Percentiles rank a stretch among this genome's conserved stretches.
Conservation (phyloP, 2,888 invertebrate species). For the Morpho deidamia region DNA sequence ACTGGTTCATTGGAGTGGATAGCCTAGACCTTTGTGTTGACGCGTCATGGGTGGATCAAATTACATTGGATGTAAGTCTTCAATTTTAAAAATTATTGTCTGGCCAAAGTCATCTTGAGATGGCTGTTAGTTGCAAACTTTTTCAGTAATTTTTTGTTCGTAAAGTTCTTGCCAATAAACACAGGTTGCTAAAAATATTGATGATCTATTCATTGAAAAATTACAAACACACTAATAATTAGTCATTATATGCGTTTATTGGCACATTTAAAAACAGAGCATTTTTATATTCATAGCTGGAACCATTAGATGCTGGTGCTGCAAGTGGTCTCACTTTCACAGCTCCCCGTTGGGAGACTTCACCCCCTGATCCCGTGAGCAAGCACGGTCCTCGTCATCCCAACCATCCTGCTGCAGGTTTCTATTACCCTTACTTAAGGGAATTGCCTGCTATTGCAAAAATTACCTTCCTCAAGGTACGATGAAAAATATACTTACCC, state of each 20-base stretch:
- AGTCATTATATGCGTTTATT: neutral
- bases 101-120: too few relatives aligned
- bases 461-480: constrained; percentile 58
- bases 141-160: too few relatives aligned
- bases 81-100: neutral
- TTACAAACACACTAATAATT: too few relatives aligned
- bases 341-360: constrained; percentile 94
- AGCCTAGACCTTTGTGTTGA: constrained; percentile 78
- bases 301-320: constrained; percentile 93
- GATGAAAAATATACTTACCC: too few relatives aligned
- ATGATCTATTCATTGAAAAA: too few relatives aligned
- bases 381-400: constrained; percentile 89
- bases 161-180: too few relatives aligned
- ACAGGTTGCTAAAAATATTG: too few relatives aligned
- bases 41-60: constrained; percentile 76
- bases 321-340: constrained; percentile 96
- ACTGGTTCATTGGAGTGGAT: constrained; percentile 83
- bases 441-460: constrained; percentile 91
- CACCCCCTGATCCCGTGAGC: constrained; percentile 88
- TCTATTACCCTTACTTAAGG: constrained; percentile 91
- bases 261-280: too few relatives aligned
- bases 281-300: constrained; percentile 73
- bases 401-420: constrained; percentile 93
- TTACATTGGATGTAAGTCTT: constrained; percentile 69
- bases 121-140: too few relatives aligned